A percentile compares a stretch with the other conserved stretches of the same genome.
These are phyloP conservation scores for Loripinus fragilis DNA, from an alignment of 2,888 invertebrate genomes.

Conservation along the genomic window DNA sequence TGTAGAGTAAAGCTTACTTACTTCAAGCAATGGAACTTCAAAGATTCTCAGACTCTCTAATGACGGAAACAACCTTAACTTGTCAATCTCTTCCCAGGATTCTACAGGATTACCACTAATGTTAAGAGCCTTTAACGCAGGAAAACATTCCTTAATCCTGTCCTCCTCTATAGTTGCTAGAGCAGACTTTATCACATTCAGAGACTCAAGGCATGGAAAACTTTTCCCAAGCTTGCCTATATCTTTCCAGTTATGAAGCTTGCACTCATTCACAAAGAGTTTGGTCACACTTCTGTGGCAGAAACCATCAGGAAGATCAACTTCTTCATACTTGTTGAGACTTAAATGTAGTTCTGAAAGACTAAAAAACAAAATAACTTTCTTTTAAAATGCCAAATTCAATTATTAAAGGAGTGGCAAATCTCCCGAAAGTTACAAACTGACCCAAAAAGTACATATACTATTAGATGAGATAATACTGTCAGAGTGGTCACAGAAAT, in stretches of 20 bases:
- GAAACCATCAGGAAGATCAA: conserved; percentile 77
- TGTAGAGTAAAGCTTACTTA: no score
- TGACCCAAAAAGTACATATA: no score
- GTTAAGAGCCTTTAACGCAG: conserved; percentile 86
- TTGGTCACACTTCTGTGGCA: conserved; percentile 87
- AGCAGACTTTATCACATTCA: conserved; percentile 87
- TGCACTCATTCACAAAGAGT: conserved; percentile 94
- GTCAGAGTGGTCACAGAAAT: no score
- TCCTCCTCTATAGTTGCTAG: conserved; percentile 56
- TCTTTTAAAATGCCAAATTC: no score
- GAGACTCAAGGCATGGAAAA: conserved; percentile 93
- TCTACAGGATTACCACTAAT: conserved; percentile 92
- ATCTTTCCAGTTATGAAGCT: conserved; percentile 92
- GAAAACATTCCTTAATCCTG: conserved; percentile 82
- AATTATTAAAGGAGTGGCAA: no score
- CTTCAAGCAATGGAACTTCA: conserved; percentile 87
- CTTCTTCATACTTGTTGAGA: conserved; percentile 88
- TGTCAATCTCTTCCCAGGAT: conserved; percentile 95
- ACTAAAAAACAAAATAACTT: conserved; percentile 82
- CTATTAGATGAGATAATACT: no score
- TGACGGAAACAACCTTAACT: conserved; percentile 91
- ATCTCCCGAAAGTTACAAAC: no score
- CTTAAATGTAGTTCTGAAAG: conserved; percentile 96
- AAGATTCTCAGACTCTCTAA: conserved; percentile 93
- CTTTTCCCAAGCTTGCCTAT: conserved; percentile 92